Base-by-base conservation (phyloP, 2,113 vertebrate genomes). In the Pteropus alecto region DNA sequence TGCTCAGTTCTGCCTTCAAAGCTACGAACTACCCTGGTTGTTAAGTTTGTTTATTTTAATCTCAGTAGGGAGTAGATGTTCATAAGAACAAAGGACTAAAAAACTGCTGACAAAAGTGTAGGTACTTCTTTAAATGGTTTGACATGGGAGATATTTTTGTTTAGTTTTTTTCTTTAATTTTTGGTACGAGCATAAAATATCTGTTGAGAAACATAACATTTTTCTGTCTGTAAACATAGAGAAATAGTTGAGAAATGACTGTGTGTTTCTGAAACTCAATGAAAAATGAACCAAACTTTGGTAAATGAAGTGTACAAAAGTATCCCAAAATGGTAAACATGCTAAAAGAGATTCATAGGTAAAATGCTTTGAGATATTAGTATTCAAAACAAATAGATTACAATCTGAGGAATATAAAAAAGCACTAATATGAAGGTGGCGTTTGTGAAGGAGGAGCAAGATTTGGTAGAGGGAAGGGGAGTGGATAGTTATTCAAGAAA, bases 1-100 rank as follows among this genome's bases (percentile, higher is more conserved):
- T 65, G 10, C 38, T 60, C 12, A 51, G 2, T 41, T 3, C 48
- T 46, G 1, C 7, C 24, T 61, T 28, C 2, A 21, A 21, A 4
- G 10, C 24, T 15, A 61, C 13, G 8, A 30, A 3, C 2, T 58
- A 1, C 7, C 24, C 0, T 21, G 1, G 22, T 54, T 28, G 2
- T 79, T 83, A 35, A 12, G 1, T 67, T 67, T 87, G 6, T 73
- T 35, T 60, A 78, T 85, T 82, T 12, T 46, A 30, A 58, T 73
- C 35, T 51, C n/a, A 74, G 6, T 28, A 71, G 4, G 0, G 0
- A 21, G 18, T 22, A 67, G 3, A 43, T 54, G 86, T 78, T 10
- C 12, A 4, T 74, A 38, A 90, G 26, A 94, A 56, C 2, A 88
- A 48, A 70, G 60, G 16, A 68, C 0, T 43, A 22, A 56, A 56